Evolutionary conservation across 1,140 invertebrate species (phyloP).

Genomic region (Cataglyphis hispanica): DNA sequence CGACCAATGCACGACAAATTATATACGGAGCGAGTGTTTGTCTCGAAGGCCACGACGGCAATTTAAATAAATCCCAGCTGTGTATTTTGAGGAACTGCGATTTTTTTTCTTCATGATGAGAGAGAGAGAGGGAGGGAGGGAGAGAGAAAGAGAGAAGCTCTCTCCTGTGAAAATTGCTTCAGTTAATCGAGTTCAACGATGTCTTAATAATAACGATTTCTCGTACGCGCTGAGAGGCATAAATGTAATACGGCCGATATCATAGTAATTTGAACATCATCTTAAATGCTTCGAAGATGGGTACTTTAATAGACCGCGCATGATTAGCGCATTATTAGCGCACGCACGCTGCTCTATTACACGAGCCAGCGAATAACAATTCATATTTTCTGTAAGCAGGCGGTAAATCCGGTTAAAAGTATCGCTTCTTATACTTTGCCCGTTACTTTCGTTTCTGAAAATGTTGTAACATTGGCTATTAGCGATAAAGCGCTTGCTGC

Average conservation of each 20-base stretch:
- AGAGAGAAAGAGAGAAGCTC: background rate
- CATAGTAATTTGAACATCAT: slow-evolving; percentile 54
- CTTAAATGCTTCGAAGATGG: slow-evolving; percentile 43
- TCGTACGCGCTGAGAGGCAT: slow-evolving; percentile 26
- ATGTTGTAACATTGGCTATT: slow-evolving; percentile 34
- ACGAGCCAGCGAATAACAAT: slow-evolving; percentile 26
- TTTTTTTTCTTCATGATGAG: background rate
- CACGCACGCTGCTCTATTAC: slow-evolving; percentile 1
- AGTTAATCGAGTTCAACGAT: slow-evolving; percentile 17
- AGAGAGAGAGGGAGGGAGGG: background rate
- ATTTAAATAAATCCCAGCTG: slow-evolving; percentile 11
- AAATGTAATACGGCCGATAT: slow-evolving; percentile 47
- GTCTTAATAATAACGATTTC: slow-evolving; percentile 60
- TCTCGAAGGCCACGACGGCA: slow-evolving; percentile 12
- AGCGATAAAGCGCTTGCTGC: slow-evolving; percentile 28
- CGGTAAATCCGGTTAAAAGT: slow-evolving; percentile 50
- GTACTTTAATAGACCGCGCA: slow-evolving; percentile 38
- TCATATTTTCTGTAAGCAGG: slow-evolving; percentile 37
- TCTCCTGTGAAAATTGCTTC: slow-evolving; percentile 53
- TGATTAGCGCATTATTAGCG: slow-evolving; percentile 56
- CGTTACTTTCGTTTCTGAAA: slow-evolving; percentile 37
- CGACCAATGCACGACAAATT: slow-evolving; percentile 26
- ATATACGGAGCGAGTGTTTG: background rate
- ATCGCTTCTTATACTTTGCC: slow-evolving; percentile 36
- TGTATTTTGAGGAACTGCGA: slow-evolving; percentile 12